Base-by-base conservation (phyloP, 2,113 vertebrate genomes). In the Nettapus auritus region DNA sequence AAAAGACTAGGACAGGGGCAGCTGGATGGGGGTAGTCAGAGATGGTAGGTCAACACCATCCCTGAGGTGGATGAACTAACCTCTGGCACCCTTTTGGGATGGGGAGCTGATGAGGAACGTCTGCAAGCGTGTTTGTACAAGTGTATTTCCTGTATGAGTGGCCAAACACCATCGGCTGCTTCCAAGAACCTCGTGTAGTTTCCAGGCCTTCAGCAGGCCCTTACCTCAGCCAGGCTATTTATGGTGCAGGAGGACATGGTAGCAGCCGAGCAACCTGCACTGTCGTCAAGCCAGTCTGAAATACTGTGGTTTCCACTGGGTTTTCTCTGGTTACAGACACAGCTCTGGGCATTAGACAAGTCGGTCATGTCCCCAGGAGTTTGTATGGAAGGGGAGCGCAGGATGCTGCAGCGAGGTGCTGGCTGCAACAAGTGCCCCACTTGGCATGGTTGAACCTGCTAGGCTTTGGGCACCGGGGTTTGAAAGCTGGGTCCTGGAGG, bases 321-420 rank as follows among this genome's bases (percentile, higher is more conserved):
- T 4, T 13, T 63, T 34, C n/a, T 31, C n/a, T 21, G 8, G 18
- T 48, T 57, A 34, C 8, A 22, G 56, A 44, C 33, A 46, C 25
- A 28, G 25, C 23, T 28, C 42, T 28, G 74, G 31, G 25, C 29
- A 88, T 90, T 68, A 71, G 48, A 40, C 44, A 62, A 70, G 26
- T 12, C 5, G 1, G 8, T 78, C 42, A 56, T 15, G 8, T 38
- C 64, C 28, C 8, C 0, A 28, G 11, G 34, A 23, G 20, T 19
- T 73, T 19, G 8, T 60, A 2, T 0, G 0, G 26, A n/a, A 71
- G 36, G 11, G 15, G 10, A 84, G 52, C 0, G 0, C 29, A 38
- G 55, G 44, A 33, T 92, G 50, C 44, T 14, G 7, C 0, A 1
- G 28, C 13, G 21, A 68, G n/a, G 18, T 64, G 38, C 40, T 10